Percentiles rank a stretch among this genome's conserved stretches.
phyloP scores from a whole-genome alignment of 2,113 vertebrate genomes.

The Nycticebus coucang region DNA sequence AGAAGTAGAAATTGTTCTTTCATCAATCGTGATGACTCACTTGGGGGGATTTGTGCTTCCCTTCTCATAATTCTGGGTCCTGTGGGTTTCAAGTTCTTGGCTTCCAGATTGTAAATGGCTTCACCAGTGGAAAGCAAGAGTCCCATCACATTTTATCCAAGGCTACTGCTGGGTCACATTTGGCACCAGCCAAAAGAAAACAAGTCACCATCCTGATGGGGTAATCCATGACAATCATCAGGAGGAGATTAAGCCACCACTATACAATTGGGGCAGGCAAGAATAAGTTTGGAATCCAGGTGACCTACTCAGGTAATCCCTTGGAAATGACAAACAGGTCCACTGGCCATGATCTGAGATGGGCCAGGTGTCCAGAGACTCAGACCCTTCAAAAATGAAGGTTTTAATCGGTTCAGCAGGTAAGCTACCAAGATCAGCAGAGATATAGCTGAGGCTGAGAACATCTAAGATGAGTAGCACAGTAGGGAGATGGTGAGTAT shows the following conservation, averaged over 20 bases:
- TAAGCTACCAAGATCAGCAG: neutral
- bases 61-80: neutral
- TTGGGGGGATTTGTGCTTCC: neutral
- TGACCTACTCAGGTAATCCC: neutral
- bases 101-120: neutral
- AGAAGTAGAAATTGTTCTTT: neutral
- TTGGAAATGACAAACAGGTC: neutral
- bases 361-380: neutral
- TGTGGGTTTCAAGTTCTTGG: neutral
- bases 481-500: neutral
- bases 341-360: neutral
- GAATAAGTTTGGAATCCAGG: neutral
- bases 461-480: neutral
- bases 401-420: neutral
- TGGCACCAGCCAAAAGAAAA: neutral
- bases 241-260: neutral
- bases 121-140: neutral
- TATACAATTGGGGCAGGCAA: neutral
- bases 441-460: neutral
- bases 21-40: neutral
- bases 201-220: neutral
- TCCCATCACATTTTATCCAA: neutral
- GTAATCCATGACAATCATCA: neutral
- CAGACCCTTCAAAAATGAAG: neutral
- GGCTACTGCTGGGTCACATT: neutral